A percentile compares a stretch with the other conserved stretches of the same genome.
These are phyloP conservation scores for Pipra filicauda DNA, from an alignment of 2,113 vertebrate species.

Conservation along the genomic window DNA sequence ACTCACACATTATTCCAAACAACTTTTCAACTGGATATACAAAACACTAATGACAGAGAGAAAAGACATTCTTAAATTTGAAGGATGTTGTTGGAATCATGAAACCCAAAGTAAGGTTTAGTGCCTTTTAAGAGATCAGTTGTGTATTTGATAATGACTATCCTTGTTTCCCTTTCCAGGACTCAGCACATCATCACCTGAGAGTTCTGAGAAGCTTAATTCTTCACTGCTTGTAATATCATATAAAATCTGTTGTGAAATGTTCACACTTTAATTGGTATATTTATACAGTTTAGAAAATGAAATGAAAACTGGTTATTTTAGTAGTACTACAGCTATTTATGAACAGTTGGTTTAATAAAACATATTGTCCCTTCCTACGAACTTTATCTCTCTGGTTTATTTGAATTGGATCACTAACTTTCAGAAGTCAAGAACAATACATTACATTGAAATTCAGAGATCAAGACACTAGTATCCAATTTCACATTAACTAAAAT, in stretches of 20 bases:
- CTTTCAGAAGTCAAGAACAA: neutral
- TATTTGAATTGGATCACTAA: neutral
- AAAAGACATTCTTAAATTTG: neutral
- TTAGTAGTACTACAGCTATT: neutral
- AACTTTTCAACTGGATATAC: neutral
- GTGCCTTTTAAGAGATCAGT: neutral
- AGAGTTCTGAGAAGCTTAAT: neutral
- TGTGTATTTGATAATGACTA: neutral
- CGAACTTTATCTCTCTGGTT: neutral
- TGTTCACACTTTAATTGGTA: neutral
- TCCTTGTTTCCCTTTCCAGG: neutral
- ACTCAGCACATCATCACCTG: neutral
- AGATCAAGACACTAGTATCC: neutral
- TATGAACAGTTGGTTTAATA: neutral
- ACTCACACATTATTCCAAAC: neutral
- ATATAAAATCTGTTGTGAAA: neutral
- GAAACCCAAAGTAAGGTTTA: neutral
- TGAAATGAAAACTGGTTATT: neutral
- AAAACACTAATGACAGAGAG: neutral
- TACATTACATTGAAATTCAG: neutral
- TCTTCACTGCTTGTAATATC: neutral
- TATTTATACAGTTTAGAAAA: neutral
- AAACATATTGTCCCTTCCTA: neutral
- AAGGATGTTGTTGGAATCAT: neutral
- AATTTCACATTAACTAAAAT: neutral